Evolutionary conservation across 2,888 invertebrate genomes (phyloP).

Genomic region (Aradus depressus): DNA sequence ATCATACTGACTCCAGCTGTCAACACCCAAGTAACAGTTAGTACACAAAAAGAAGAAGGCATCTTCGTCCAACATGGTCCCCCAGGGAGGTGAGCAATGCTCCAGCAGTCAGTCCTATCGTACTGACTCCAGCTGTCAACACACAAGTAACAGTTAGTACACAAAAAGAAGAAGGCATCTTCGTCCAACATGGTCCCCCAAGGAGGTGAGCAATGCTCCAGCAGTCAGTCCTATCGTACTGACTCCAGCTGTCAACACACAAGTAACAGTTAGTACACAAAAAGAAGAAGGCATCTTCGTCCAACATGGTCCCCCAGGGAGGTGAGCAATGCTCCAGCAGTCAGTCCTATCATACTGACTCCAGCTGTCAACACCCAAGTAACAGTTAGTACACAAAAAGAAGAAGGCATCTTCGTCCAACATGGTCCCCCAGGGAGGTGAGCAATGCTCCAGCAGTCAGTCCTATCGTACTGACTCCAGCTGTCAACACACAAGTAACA

Average conservation of each 20-base stretch:
- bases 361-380: constrained; percentile 6
- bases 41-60: constrained; percentile 15
- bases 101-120: constrained; percentile 16
- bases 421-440: constrained; percentile 14
- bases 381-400: too few species aligned
- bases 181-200: constrained; percentile 18
- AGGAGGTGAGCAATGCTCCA: constrained; percentile 13
- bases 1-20: constrained; percentile 13
- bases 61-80: constrained; percentile 15
- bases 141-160: too few species aligned
- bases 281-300: constrained; percentile 11
- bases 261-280: too few species aligned
- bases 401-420: constrained; percentile 13
- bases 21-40: background rate
- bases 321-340: constrained; percentile 12
- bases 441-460: constrained; percentile 14
- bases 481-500: constrained; percentile 4
- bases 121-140: constrained; percentile 7
- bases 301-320: constrained; percentile 18
- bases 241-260: constrained; percentile 8
- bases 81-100: constrained; percentile 13
- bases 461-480: constrained; percentile 13
- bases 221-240: constrained; percentile 11
- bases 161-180: constrained; percentile 13
- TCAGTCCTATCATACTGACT: constrained; percentile 13